These are phyloP conservation scores for Meloidogyne floridensis DNA, from an alignment of 1,140 invertebrate species.

Conservation along the genomic window DNA sequence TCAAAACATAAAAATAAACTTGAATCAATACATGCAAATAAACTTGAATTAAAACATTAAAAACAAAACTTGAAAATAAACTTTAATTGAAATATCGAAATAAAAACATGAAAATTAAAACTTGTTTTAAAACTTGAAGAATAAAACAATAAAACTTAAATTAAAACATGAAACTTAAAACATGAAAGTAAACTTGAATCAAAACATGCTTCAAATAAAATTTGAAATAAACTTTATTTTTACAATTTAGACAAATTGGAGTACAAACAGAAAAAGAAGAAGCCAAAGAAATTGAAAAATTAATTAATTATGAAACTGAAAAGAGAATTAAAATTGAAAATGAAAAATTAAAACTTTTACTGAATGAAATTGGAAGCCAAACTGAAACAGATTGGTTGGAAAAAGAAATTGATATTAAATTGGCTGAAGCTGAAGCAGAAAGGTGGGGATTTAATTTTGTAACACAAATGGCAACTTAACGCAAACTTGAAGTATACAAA, in stretches of 20 bases:
- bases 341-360: not conserved
- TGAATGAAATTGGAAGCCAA: not conserved
- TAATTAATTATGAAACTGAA: constrained; percentile 6
- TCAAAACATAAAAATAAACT: no score
- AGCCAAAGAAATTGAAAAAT: not conserved
- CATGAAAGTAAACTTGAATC: no score
- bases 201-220: no score
- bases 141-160: no score
- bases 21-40: no score
- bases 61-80: no score
- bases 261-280: constrained; percentile 27
- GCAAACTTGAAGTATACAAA: not conserved
- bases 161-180: no score
- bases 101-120: no score
- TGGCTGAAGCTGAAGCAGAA: constrained; percentile 26
- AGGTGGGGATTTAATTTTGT: not conserved
- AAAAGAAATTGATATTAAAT: constrained; percentile 13
- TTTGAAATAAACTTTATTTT: not conserved
- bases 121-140: no score
- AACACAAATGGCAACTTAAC: not conserved
- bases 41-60: no score
- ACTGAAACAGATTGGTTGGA: constrained; percentile 29
- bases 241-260: not conserved
- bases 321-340: not conserved
- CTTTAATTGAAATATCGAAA: no score